Base-by-base conservation (phyloP, 2,113 vertebrate genomes). In the Sitta europaea region DNA sequence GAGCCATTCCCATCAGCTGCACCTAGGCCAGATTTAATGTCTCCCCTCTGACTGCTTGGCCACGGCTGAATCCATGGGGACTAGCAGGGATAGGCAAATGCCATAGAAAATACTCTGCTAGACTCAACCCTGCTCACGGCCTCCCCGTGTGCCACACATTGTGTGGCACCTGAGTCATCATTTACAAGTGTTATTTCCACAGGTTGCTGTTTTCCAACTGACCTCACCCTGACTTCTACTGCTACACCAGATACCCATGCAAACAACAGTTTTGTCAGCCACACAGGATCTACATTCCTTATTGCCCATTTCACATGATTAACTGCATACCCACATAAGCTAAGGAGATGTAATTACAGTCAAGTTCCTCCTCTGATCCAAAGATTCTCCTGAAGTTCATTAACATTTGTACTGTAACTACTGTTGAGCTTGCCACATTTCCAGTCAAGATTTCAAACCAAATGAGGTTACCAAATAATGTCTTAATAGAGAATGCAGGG, bases 401-500 rank as follows among this genome's bases (percentile, higher is more conserved):
- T 92, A 97, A 74, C 79, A 82, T 93, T 73, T 95, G 79, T 95
- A 88, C 40, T 72, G 54, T 84, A 74, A 89, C 62, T 93, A 24
- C 62, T 78, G 68, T 95, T 79, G 92, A 58, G 70, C 62, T 88
- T 95, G 83, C 66, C 38, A 47, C 84, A 33, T 84, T 93, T 92
- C 90, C 78, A 94, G 92, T 81, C 67, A 73, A 73, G 89, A 78
- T 94, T 94, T 87, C 89, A 93, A 68, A 96, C 24, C 35, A 95
- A 97, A 96, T 70, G 85, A 96, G 94, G 63, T 81, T 96, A 96
- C 75, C 88, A 89, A 96, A 86, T 92, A 97, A 97, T 74, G 67
- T 96, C 94, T 96, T 97, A 97, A 96, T 96, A 91, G 80, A 28
- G 17, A 97, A 93, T 33, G 55, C 25, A 4, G 54, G 66, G 68